A percentile compares a stretch with the other conserved stretches of the same genome.
Conservation (phyloP, 30 jellyfish, hydroid and myxozoan species). For the Aurelia aurita region DNA sequence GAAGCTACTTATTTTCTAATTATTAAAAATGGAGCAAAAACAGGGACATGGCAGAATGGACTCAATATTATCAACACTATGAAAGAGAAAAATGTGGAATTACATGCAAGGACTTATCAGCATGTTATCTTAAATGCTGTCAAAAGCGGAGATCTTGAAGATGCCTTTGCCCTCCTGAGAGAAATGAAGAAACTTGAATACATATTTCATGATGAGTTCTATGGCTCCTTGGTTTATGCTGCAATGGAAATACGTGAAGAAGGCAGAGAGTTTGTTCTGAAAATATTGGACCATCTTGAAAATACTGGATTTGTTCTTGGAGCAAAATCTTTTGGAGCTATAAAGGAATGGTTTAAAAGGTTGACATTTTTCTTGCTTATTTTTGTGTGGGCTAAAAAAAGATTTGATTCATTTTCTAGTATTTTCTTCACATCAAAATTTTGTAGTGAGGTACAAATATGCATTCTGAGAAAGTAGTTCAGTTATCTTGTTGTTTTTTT, state of each 20-base stretch:
- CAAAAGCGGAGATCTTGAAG: conserved; percentile 22
- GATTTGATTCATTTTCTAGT: too few species aligned
- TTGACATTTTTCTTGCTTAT: background rate
- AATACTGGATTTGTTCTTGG: conserved; percentile 68
- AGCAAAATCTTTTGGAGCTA: conserved; percentile 46
- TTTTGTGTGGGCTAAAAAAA: too few species aligned
- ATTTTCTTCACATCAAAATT: too few species aligned
- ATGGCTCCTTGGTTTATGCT: conserved; percentile 14
- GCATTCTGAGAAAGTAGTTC: too few species aligned
- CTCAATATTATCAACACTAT: conserved; percentile 19
- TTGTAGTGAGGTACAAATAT: too few species aligned
- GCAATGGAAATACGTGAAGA: background rate
- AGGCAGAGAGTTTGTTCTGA: conserved; percentile 11
- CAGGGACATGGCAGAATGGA: conserved; percentile 51
- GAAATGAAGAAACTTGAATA: conserved; percentile 37
- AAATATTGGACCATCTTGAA: conserved; percentile 19
- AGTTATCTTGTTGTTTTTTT: too few species aligned
- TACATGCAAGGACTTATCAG: conserved; percentile 56
- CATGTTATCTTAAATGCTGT: conserved; percentile 40
- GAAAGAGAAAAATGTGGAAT: conserved; percentile 27
- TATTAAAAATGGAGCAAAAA: conserved; percentile 36
- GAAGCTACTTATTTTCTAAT: conserved; percentile 48
- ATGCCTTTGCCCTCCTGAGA: conserved; percentile 9
- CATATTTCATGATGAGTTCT: conserved; percentile 53
- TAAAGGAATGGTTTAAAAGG: conserved; percentile 65